phyloP scores from a whole-genome alignment of 2,888 invertebrate species.

The Anaspis maculata region DNA sequence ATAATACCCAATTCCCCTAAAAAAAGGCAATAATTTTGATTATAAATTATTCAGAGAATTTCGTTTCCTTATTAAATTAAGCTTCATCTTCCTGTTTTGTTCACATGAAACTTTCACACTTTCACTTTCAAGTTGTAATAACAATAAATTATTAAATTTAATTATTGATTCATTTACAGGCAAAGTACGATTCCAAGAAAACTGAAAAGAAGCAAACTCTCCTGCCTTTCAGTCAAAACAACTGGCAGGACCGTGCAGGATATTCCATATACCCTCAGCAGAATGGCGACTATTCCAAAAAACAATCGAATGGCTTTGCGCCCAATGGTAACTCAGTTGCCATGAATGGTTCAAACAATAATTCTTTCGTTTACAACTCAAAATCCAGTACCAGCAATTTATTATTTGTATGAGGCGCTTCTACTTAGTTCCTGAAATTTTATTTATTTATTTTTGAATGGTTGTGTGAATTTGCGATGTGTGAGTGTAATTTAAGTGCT shows the following conservation, averaged over 20 bases:
- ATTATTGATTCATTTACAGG: too few relatives aligned
- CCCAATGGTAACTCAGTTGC: constrained; percentile 22
- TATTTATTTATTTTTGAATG: not conserved
- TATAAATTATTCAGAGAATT: too few relatives aligned
- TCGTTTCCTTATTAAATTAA: too few relatives aligned
- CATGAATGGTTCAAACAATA: constrained; percentile 27
- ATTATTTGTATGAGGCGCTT: constrained; percentile 26
- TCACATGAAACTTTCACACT: too few relatives aligned
- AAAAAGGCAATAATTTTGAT: too few relatives aligned
- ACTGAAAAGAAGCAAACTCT: constrained; percentile 45
- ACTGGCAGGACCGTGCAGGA: constrained; percentile 54
- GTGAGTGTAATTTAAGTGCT: too few relatives aligned
- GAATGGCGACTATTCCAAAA: constrained; percentile 14
- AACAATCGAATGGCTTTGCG: constrained; percentile 22
- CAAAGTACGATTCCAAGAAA: constrained; percentile 60
- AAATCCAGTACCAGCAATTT: constrained; percentile 33
- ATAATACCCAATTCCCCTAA: too few relatives aligned
- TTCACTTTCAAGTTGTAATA: too few relatives aligned
- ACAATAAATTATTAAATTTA: too few relatives aligned
- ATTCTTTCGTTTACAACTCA: constrained; percentile 28
- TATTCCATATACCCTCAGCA: constrained; percentile 49
- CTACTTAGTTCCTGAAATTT: not conserved
- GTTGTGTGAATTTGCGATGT: too few relatives aligned
- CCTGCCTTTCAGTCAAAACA: constrained; percentile 46
- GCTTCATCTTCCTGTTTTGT: too few relatives aligned